Base-by-base conservation (phyloP, 1,140 invertebrate species). In the Leptinotarsa defecta region DNA sequence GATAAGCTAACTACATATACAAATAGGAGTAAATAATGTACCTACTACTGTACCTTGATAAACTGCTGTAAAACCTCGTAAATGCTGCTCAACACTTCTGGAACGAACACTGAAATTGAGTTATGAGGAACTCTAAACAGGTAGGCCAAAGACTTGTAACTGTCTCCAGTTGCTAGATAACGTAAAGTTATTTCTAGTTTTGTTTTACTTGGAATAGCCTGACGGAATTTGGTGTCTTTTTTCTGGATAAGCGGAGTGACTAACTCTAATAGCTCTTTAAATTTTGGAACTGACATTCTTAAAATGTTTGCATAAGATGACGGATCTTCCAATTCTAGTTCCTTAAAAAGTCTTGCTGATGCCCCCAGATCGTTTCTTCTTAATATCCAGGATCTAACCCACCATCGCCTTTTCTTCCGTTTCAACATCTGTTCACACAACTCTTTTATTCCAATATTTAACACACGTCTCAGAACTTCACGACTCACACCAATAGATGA, bases 141-240 rank as follows among this genome's bases (percentile, higher is more conserved):
- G 67, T 78, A 80, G 48, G 43, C 48, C 73, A 79, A 43, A n/a
- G 74, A 74, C 22, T 19, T 68, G 19, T 71, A 65, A 70, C 68
- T 74, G 22, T 76, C 77, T 24, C 74, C 68, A 75, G 61, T 71
- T 19, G 76, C 76, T 48, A 77, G 65, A 72, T 74, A 79, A 20
- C 70, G 75, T 52, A 74, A 74, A 34, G 72, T 73, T 17, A 73
- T 73, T 73, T 63, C 61, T 43, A 73, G 19, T 73, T 67, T 63
- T 67, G 27, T 67, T 67, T 67, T 73, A 65, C 48, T 63, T 65
- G 22, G 72, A 73, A 73, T 73, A 13, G 27, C 61, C 63, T 73
- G 13, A 65, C 61, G 27, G 61, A 65, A 65, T 43, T 64, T 67
- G 52, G 72, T 73, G 57, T 73, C 61, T 71, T 69, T 24, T 69